Base-by-base conservation (phyloP, 2,888 invertebrate genomes). In the Epinotia bilunana region DNA sequence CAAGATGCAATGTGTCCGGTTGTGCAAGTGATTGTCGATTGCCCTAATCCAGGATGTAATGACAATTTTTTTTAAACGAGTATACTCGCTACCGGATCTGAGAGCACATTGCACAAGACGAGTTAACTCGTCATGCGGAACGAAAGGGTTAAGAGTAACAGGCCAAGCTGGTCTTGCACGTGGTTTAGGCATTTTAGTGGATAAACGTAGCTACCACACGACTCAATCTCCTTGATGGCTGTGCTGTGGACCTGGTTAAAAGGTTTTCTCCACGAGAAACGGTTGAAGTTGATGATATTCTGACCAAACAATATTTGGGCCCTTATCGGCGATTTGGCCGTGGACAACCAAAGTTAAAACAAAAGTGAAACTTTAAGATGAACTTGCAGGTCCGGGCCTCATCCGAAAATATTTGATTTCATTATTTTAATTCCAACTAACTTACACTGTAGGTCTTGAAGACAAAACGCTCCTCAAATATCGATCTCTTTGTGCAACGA, bases 401-500 rank as follows among this genome's bases (percentile, higher is more conserved):
- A 49, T 16, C 16, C 16, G 12, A 49, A 49, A n/a, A n/a, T 53
- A 53, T 53, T 33, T n/a, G n/a, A 53, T 39, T 62, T 62, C 5
- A 13, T 13, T 62, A n/a, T 62, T 39, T 6, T 16, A 12, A 2
- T 11, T 12, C 0, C 9, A 64, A 49, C 16, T n/a, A n/a, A n/a
- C n/a, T n/a, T n/a, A n/a, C n/a, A n/a, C n/a, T n/a, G n/a, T 20
- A 57, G 18, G 18, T 57, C n/a, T 28, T 53, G 58, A 46, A 46
- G 43, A 39, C 39, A 67, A 43, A 43, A 68, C 57, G 23, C n/a
- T 13, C 9, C 57, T n/a, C 23, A 53, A 20, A 53, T 49, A 53
- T 70, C 49, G 70, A 62, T 49, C 43, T 49, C 65, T 67, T 71
- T 67, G 61, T 75, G 55, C 23, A 39, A 49, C 55, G 16, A 71